Evolutionary conservation across 2,888 invertebrate genomes (phyloP).

Genomic region (Diogma glabrata): DNA sequence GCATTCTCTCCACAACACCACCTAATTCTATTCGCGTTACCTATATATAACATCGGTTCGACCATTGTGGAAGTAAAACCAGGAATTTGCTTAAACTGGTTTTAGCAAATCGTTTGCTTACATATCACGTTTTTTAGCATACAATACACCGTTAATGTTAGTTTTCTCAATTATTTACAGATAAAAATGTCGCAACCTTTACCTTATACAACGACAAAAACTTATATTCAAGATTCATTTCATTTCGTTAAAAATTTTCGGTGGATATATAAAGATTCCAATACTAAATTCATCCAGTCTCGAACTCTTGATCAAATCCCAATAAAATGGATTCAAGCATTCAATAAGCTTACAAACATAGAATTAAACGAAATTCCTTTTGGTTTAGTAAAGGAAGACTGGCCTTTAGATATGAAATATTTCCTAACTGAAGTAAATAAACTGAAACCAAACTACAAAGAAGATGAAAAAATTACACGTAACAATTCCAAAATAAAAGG

Average conservation of each 20-base stretch:
- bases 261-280: slow-evolving; percentile 52
- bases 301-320: slow-evolving; percentile 44
- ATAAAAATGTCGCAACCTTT: slow-evolving; percentile 32
- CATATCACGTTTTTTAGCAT: too few species aligned
- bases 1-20: too few species aligned
- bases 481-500: slow-evolving; percentile 24
- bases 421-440: slow-evolving; percentile 30
- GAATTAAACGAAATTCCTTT: slow-evolving; percentile 40
- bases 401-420: slow-evolving; percentile 33
- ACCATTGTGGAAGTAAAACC: too few species aligned
- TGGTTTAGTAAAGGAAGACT: slow-evolving; percentile 25
- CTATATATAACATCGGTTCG: too few species aligned
- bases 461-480: background rate
- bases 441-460: slow-evolving; percentile 19
- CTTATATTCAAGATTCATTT: slow-evolving; percentile 46
- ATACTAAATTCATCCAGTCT: slow-evolving; percentile 49
- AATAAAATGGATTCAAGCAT: slow-evolving; percentile 38
- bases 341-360: slow-evolving; percentile 33
- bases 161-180: background rate
- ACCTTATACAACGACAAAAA: slow-evolving; percentile 21
- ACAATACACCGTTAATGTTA: too few species aligned
- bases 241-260: slow-evolving; percentile 46
- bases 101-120: too few species aligned
- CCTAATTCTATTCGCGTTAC: too few species aligned
- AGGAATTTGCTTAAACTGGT: too few species aligned